These are phyloP conservation scores for Agrenia bidenticulata DNA, from an alignment of 2,888 invertebrate species.

Conservation along the genomic window DNA sequence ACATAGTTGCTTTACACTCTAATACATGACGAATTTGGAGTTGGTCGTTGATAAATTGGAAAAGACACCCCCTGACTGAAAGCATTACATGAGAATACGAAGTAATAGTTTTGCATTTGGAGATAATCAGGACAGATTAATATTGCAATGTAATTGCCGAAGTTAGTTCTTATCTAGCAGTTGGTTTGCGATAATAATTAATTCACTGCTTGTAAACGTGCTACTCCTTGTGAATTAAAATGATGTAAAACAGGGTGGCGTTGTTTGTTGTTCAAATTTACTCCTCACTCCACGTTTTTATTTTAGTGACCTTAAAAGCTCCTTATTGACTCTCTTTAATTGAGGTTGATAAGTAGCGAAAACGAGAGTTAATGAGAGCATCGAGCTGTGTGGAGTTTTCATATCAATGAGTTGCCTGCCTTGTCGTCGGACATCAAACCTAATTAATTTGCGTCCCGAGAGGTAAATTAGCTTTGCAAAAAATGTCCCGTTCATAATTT, in stretches of 20 bases:
- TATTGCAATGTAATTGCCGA: too few relatives aligned
- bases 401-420: conserved; percentile 42
- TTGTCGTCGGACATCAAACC: conserved; percentile 45
- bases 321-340: conserved; percentile 48
- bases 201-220: not conserved
- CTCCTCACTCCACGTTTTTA: conserved; percentile 8
- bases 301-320: conserved; percentile 31
- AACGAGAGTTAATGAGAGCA: conserved; percentile 43
- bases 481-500: not conserved
- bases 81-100: not conserved
- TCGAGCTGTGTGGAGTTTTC: conserved; percentile 10
- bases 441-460: conserved; percentile 16
- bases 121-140: too few relatives aligned
- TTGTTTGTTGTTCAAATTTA: not conserved
- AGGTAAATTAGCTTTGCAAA: conserved; percentile 11
- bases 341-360: conserved; percentile 46
- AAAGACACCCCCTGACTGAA: not conserved
- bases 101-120: not conserved
- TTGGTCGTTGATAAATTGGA: not conserved
- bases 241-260: conserved; percentile 12
- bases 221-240: conserved; percentile 6
- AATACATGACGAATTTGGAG: not conserved
- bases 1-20: not conserved
- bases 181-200: conserved; percentile 5
- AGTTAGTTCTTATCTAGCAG: not conserved